These are phyloP conservation scores for Acrocephalus scirpaceus DNA, from an alignment of 2,797 vertebrate species.

Conservation along the genomic window DNA sequence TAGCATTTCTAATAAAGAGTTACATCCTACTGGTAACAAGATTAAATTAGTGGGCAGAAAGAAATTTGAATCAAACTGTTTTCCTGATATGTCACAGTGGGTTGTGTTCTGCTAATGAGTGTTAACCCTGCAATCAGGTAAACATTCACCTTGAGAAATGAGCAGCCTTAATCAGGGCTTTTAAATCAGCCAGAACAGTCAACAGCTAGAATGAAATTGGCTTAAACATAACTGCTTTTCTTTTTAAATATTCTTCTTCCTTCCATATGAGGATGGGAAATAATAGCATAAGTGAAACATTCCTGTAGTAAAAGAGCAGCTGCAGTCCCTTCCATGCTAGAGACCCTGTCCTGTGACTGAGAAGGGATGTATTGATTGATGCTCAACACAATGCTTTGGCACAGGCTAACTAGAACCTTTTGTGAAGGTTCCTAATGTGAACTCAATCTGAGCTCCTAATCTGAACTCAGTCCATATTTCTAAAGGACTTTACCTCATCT, in stretches of 20 bases:
- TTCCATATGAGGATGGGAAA: background rate
- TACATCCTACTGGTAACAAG: background rate
- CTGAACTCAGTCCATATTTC: background rate
- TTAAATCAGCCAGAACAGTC: background rate
- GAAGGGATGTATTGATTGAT: background rate
- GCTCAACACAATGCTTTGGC: background rate
- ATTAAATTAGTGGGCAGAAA: background rate
- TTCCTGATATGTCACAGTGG: background rate
- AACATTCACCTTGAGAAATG: slow-evolving; percentile 22
- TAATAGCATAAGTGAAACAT: background rate
- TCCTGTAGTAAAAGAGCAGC: background rate
- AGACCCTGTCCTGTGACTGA: background rate
- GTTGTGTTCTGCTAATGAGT: background rate
- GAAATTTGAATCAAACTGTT: background rate
- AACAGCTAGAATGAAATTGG: background rate
- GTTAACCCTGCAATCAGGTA: background rate
- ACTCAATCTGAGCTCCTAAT: background rate
- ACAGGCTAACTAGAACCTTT: background rate
- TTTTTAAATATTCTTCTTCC: background rate
- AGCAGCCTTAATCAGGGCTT: background rate
- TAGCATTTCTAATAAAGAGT: background rate
- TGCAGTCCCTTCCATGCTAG: background rate
- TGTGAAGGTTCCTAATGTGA: background rate
- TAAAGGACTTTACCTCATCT: background rate
- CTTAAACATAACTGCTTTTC: background rate